phyloP scores from a whole-genome alignment of 64 coral and sea anemone species.

The Pachyseris speciosa region DNA sequence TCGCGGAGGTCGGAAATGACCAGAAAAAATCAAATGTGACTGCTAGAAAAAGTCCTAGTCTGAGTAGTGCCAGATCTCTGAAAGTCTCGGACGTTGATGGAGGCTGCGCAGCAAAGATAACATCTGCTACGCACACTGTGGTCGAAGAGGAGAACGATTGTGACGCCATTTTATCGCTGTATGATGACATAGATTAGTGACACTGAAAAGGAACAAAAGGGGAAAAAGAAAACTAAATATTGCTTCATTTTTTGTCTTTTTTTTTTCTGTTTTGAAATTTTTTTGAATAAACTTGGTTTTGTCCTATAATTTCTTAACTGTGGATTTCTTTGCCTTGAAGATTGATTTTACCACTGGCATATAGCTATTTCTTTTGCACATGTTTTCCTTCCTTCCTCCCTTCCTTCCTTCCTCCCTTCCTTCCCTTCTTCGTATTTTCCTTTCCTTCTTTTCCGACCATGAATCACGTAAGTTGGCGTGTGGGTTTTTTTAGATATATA shows the following conservation, averaged over 20 bases:
- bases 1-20: not conserved
- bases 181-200: conserved; percentile 18
- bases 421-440: too few species aligned
- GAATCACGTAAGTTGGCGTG: too few species aligned
- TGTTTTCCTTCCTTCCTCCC: too few species aligned
- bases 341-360: too few species aligned
- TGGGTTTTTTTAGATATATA: too few species aligned
- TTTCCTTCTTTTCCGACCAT: too few species aligned
- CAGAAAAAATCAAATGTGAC: not conserved
- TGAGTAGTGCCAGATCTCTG: not conserved
- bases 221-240: not conserved
- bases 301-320: not conserved
- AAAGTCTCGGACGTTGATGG: not conserved
- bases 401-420: too few species aligned
- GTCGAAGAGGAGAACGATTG: not conserved
- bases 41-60: not conserved
- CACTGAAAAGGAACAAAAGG: not conserved
- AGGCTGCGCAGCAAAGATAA: not conserved
- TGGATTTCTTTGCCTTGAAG: not conserved
- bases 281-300: too few species aligned
- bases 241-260: not conserved
- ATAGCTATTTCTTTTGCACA: too few species aligned
- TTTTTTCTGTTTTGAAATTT: too few species aligned
- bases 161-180: not conserved
- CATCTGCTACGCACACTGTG: not conserved